These are phyloP conservation scores for Meliscaeva auricollis DNA, from an alignment of 2,888 invertebrate species.

Conservation along the genomic window DNA sequence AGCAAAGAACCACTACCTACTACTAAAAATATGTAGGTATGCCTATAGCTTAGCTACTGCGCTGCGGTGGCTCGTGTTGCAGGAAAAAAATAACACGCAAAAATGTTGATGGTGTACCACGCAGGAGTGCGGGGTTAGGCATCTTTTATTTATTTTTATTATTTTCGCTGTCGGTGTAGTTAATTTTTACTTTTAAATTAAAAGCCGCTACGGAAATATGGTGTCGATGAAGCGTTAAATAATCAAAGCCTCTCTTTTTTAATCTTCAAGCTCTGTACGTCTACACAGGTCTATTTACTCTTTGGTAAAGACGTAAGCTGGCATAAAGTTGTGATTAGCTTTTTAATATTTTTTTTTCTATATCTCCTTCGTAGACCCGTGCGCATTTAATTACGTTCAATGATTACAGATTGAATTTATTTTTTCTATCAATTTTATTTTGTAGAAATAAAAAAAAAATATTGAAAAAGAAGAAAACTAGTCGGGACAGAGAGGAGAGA, in stretches of 20 bases:
- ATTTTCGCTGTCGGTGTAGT: constrained; percentile 24
- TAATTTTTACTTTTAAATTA: constrained; percentile 51
- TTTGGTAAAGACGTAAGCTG: constrained; percentile 15
- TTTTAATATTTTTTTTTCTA: neutral
- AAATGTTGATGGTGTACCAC: constrained; percentile 29
- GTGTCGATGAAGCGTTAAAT: constrained; percentile 70
- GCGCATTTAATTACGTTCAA: constrained; percentile 41
- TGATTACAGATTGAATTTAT: constrained; percentile 56
- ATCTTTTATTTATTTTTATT: constrained; percentile 49
- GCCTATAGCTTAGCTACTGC: constrained; percentile 11
- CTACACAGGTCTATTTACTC: neutral
- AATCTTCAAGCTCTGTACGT: constrained; percentile 5
- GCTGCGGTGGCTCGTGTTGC: constrained; percentile 9
- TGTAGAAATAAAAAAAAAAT: neutral
- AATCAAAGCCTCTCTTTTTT: constrained; percentile 19
- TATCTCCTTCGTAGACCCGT: constrained; percentile 1
- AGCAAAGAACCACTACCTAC: constrained; percentile 30
- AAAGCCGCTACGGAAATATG: constrained; percentile 68
- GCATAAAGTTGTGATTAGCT: constrained; percentile 37
- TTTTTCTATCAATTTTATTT: constrained; percentile 38
- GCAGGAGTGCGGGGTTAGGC: constrained; percentile 58
- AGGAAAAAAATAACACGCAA: neutral
- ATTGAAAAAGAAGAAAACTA: constrained; percentile 2
- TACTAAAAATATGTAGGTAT: constrained; percentile 30
- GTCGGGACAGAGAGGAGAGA: neutral